Base-by-base conservation (phyloP, 2,888 invertebrate species). In the Morinoia aosen region DNA sequence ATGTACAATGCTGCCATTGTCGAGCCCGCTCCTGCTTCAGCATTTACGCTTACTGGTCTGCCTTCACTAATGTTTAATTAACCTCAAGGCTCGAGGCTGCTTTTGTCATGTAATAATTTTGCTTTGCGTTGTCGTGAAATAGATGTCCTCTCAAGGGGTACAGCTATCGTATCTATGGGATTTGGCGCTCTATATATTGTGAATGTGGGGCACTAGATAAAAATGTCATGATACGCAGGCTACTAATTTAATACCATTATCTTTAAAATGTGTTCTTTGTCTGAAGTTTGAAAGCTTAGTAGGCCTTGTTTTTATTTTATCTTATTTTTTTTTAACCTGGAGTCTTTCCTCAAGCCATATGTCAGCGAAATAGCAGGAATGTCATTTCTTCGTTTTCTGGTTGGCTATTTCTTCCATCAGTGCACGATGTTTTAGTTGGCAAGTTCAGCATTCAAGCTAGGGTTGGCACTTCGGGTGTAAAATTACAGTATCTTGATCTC, bases 1-100 rank as follows among this genome's bases (percentile, higher is more conserved):
- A 90, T 90, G 57, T 19, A 93, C 93, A 93, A 93, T 56, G 93
- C 56, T 33, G 93, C 57, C 57, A 57, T 93, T 56, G 93, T 93
- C n/a, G 93, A 93, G 57, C 57, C 12, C 57, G 93, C 57, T 90
- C 40, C 39, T 90, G 14, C 48, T 39, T 40, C 90, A 48, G 48
- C 33, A 48, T 90, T 90, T 40, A 90, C 40, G 90, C 48, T 90
- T 76, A 33, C 76, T 76, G 76, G 76, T 33, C 33, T 76, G 19
- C 76, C 76, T 76, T 76, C 33, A 10, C 76, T 76, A 76, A 76
- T 76, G 76, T 76, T 76, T 19, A 76, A 76, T 76, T 76, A 76
- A 76, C 76, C 76, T 76, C 76, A 76, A 76, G 76, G 76, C 76
- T 76, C 25, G 76, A 33, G 76, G 16, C 76, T 76, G 76, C 76